A percentile compares a stretch with the other conserved stretches of the same genome.
These are phyloP conservation scores for Crepidodera aurea DNA, from an alignment of 2,888 invertebrate genomes.

Conservation along the genomic window DNA sequence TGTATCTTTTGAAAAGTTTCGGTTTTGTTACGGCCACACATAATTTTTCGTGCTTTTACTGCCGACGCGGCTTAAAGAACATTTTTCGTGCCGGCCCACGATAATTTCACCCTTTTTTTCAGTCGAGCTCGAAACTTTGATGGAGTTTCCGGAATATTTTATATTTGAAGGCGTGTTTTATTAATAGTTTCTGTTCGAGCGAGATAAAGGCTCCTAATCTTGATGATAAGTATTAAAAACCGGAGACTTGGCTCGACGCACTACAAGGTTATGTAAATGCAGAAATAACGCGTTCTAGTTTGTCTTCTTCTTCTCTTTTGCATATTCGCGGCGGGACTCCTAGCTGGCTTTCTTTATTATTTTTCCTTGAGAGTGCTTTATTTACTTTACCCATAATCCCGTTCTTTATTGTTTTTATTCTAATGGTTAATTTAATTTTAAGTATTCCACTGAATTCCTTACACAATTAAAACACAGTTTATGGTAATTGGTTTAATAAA, in stretches of 20 bases:
- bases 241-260: conserved; percentile 13
- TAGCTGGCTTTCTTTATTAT: neutral
- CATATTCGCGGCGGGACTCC: neutral
- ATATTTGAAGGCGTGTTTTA: conserved; percentile 30
- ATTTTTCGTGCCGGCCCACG: conserved; percentile 51
- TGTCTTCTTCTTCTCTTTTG: neutral
- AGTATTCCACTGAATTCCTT: too few species aligned
- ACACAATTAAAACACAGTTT: too few species aligned
- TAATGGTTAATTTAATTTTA: too few species aligned
- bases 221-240: conserved; percentile 16
- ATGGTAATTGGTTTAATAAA: too few species aligned
- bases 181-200: conserved; percentile 27
- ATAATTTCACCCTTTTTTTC: conserved; percentile 38
- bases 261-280: conserved; percentile 9
- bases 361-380: neutral
- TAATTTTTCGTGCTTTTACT: conserved; percentile 53
- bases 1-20: conserved; percentile 50
- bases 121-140: conserved; percentile 32
- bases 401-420: neutral
- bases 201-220: conserved; percentile 23
- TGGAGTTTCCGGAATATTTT: conserved; percentile 42
- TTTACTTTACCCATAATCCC: neutral
- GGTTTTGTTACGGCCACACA: conserved; percentile 52
- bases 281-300: conserved; percentile 2
- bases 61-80: conserved; percentile 47